phyloP scores from a whole-genome alignment of 1,140 invertebrate species.

The Papilio aristodemus region DNA sequence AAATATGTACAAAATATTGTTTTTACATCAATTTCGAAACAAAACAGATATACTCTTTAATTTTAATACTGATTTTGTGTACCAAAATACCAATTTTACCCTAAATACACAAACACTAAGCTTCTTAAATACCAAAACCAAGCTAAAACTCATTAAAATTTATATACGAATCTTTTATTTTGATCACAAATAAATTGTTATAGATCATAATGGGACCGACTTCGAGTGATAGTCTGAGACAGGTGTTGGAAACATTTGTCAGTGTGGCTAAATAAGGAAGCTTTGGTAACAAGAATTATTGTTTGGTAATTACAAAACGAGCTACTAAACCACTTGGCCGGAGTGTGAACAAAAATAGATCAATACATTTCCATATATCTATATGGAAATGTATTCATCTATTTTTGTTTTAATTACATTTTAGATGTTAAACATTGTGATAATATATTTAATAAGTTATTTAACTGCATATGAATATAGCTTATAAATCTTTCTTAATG shows the following conservation, averaged over 20 bases:
- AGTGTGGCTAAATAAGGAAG: conserved; percentile 31
- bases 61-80: no score
- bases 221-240: conserved; percentile 19
- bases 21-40: no score
- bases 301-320: conserved; percentile 33
- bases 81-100: no score
- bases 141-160: conserved; percentile 2
- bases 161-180: background rate
- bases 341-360: conserved; percentile 9
- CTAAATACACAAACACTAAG: no score
- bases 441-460: no score
- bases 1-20: no score
- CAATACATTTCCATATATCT: no score
- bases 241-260: conserved; percentile 32
- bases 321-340: conserved; percentile 17
- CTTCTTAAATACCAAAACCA: no score
- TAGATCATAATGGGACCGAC: conserved; percentile 15
- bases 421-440: background rate
- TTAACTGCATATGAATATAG: no score
- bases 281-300: conserved; percentile 33
- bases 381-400: conserved; percentile 11
- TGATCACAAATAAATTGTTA: conserved; percentile 3
- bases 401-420: conserved; percentile 2
- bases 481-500: no score
- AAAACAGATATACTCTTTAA: no score